A percentile compares a stretch with the other conserved stretches of the same genome.
Conservation (phyloP, 2,888 invertebrate species). For the Junonia oenone region DNA sequence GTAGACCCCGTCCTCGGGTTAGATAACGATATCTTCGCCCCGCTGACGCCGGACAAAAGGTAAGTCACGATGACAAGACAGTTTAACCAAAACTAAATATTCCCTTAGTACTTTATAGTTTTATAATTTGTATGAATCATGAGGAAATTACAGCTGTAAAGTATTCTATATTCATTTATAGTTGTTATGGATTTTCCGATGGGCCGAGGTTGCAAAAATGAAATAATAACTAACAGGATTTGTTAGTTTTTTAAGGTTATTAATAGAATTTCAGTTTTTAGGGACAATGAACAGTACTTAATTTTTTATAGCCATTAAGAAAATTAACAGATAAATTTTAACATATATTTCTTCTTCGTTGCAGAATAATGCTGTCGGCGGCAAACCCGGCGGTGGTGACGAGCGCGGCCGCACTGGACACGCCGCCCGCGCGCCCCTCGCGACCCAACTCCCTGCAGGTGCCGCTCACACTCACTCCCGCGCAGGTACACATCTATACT, state of each 20-base stretch:
- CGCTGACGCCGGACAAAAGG: constrained; percentile 72
- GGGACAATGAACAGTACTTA: too few relatives aligned
- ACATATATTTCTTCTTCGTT: constrained; percentile 10
- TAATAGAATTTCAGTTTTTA: background rate
- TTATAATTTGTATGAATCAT: too few relatives aligned
- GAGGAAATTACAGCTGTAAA: background rate
- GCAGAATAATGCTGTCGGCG: constrained; percentile 75
- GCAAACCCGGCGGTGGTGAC: constrained; percentile 67
- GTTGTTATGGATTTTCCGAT: background rate
- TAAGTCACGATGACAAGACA: constrained; percentile 35
- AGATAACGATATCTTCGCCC: constrained; percentile 65
- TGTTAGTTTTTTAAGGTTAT: too few relatives aligned
- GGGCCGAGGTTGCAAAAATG: background rate
- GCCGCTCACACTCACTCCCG: constrained; percentile 76
- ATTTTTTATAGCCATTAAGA: too few relatives aligned
- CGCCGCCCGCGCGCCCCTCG: constrained; percentile 75
- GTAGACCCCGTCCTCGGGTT: constrained; percentile 59
- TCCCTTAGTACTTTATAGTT: too few relatives aligned
- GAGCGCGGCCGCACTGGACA: constrained; percentile 46
- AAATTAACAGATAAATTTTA: background rate
- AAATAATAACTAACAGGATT: too few relatives aligned
- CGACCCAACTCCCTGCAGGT: constrained; percentile 87
- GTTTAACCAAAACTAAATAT: background rate
- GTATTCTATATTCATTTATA: background rate
- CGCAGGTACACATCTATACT: constrained; percentile 61